Evolutionary conservation across 2,113 vertebrate genomes (phyloP).

Genomic region (Neomonachus schauinslandi): DNA sequence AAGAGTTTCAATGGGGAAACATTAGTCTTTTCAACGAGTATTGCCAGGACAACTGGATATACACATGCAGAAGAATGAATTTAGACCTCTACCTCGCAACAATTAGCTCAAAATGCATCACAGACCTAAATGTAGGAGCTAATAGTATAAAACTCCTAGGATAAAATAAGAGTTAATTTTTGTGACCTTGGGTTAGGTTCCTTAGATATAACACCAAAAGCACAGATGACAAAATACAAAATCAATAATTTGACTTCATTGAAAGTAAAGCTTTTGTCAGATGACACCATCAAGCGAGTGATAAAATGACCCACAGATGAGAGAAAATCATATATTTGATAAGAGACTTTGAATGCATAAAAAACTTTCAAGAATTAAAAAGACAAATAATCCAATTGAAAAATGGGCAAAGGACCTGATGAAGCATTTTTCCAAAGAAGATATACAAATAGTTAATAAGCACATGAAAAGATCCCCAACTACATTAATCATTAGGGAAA

Average conservation of each 20-base stretch:
- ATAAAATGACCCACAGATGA: neutral
- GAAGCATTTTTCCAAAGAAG: neutral
- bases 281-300: neutral
- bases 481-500: neutral
- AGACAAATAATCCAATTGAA: neutral
- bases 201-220: neutral
- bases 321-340: neutral
- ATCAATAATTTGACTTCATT: neutral
- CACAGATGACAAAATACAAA: constrained; percentile 25
- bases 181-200: neutral
- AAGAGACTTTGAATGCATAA: neutral
- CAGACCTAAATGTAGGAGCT: neutral
- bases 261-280: neutral
- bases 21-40: constrained; percentile 3
- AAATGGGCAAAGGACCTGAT: neutral
- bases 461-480: neutral
- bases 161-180: neutral
- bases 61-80: neutral
- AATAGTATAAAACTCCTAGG: neutral
- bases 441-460: neutral
- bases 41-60: neutral
- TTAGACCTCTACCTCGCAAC: neutral
- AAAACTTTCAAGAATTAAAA: neutral
- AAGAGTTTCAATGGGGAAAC: neutral
- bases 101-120: neutral